Conservation (phyloP, 2,888 invertebrate genomes). For the Lucinisca nassula region DNA sequence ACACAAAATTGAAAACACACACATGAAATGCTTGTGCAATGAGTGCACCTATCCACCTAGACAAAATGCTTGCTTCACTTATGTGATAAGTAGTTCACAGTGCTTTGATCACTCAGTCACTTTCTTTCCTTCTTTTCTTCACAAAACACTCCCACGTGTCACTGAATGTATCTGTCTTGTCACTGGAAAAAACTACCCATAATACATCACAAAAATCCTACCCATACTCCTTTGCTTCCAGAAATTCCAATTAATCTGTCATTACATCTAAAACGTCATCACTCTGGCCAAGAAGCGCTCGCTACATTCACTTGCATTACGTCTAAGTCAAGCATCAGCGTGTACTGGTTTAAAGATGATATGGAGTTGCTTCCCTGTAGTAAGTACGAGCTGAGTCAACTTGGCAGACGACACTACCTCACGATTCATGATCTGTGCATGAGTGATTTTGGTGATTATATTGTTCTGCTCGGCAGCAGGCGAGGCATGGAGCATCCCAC, state of each 20-base stretch:
- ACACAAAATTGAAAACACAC: too few species aligned
- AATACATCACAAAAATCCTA: conserved; percentile 17
- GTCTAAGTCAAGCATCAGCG: conserved; percentile 80
- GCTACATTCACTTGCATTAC: conserved; percentile 83
- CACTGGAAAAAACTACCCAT: not conserved
- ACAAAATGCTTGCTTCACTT: too few species aligned
- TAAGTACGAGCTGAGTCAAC: conserved; percentile 87
- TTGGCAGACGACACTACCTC: conserved; percentile 78
- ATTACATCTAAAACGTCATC: conserved; percentile 78
- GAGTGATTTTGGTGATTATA: conserved; percentile 86
- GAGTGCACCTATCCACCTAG: too few species aligned
- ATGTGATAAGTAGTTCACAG: too few species aligned
- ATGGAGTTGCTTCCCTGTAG: conserved; percentile 78
- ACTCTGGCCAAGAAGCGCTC: conserved; percentile 67
- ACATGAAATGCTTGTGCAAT: too few species aligned
- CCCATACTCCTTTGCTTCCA: conserved; percentile 75
- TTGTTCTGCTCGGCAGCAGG: conserved; percentile 90
- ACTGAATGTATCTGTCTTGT: too few species aligned
- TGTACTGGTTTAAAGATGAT: conserved; percentile 86
- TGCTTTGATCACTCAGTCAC: too few species aligned
- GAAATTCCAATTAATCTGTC: conserved; percentile 81
- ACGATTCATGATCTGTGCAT: conserved; percentile 78
- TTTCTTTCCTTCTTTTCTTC: too few species aligned
- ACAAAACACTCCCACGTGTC: too few species aligned
- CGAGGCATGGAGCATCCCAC: conserved; percentile 69